Evolutionary conservation across 1,140 invertebrate species (phyloP), one percentile per base, ranked within the genome.

Genomic region (Acromyrmex heyeri): DNA sequence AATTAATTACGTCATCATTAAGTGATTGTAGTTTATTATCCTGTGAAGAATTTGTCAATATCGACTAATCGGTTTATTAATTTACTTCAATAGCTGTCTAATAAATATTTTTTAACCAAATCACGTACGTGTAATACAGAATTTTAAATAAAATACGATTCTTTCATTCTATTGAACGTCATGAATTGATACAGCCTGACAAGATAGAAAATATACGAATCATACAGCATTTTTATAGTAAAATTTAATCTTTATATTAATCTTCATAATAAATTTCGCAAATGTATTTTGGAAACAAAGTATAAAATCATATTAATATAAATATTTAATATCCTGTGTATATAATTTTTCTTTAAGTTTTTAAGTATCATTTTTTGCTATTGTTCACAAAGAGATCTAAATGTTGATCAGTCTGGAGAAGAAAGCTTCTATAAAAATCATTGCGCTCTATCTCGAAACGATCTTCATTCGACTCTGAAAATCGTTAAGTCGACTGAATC

Each of bases 401-500:
- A 53, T 21, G 5, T 48, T 16, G 14, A 69, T 14, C 8, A 6
- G 27, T 44, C 16, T 18, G 0, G 1, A 27, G n/a, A 12, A n/a
- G 5, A 48, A 55, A 69, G 34, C 3, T 57, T 38, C 2, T 70
- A 30, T 44, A 69, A 57, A 34, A 48, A 50, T 73, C 4, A 38
- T 61, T 21, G n/a, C 24, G 24, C 18, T 57, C 16, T 55, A 81
- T 81, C 24, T 38, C 21, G 27, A 73, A 53, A 16, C 24, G 64
- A 72, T 8, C 50, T 70, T 50, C 21, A 53, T n/a, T 24, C 59
- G 61, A 72, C 61, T 82, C 10, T 50, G 76, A 75, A 89, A 67
- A 92, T 92, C 91, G 91, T 92, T 91, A 91, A 92, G 91, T 92
- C 91, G 88, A 79, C 64, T 61, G 88, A 24, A 21, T 86, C 83